Conservation (phyloP, 30 jellyfish, hydroid and myxozoan genomes). For the Aurelia sp. region DNA sequence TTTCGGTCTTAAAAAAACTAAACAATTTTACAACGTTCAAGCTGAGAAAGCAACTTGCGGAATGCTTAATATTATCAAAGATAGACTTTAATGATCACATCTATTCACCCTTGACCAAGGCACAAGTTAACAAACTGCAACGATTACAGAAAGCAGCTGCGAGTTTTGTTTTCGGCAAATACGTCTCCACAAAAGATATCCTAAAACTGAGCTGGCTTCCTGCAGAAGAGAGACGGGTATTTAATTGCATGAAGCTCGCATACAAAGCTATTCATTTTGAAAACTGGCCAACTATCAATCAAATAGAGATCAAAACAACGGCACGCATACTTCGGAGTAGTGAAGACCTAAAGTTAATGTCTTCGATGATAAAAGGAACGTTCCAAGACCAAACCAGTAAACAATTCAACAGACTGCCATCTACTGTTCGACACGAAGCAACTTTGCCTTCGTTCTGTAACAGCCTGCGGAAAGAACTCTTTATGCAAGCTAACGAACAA, state of each 20-base stretch:
- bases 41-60: conserved; percentile 16
- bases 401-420: too few species aligned
- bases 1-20: conserved; percentile 6
- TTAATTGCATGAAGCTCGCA: conserved; percentile 33
- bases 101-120: too few species aligned
- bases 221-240: conserved; percentile 26
- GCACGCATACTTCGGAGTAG: conserved; percentile 38
- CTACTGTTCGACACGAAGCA: too few species aligned
- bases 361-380: not conserved
- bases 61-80: not conserved
- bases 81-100: too few species aligned
- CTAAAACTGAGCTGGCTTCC: not conserved
- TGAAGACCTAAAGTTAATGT: conserved; percentile 7
- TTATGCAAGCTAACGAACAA: too few species aligned
- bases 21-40: conserved; percentile 30
- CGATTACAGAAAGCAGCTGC: too few species aligned
- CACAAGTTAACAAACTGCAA: too few species aligned
- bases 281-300: conserved; percentile 22
- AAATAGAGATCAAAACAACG: conserved; percentile 29
- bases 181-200: not conserved
- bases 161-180: not conserved
- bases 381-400: too few species aligned
- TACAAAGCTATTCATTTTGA: conserved; percentile 39
- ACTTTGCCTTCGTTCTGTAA: too few species aligned
- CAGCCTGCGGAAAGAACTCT: too few species aligned